Base-by-base conservation (phyloP, 2,888 invertebrate genomes). In the Cantharis rufa region DNA sequence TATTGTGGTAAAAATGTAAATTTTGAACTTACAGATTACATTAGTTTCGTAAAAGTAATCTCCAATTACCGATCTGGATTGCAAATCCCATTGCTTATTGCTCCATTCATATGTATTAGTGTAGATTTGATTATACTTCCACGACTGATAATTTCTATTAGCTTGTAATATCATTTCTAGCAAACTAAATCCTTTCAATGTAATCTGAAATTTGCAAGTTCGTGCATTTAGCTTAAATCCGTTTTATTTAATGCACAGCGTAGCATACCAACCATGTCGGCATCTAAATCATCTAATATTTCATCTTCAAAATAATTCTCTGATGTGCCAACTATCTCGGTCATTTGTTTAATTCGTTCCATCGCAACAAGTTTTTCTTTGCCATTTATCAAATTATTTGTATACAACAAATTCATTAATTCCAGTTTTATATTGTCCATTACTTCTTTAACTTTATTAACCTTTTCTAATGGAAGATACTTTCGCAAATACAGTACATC, bases 401-500 rank as follows among this genome's bases (percentile, higher is more conserved):
- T 24, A 24, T 75, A 66, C 13, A 75, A 5, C 61, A 72, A 15
- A 15, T 48, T 13, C 24, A 48, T 18, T n/a, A 78, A 24, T 48
- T 78, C 75, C 13, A 15, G 4, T 64, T 78, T 76, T 62, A 78
- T 32, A 18, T 73, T 64, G 15, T 62, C 24, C 27, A 78, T 69
- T 21, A 78, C 61, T 10, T 68, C 69, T 18, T 73, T 70, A 5
- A 76, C 64, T 63, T 70, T 16, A 5, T 10, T 15, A 15, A 15
- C 32, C 13, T 71, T 75, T 61, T n/a, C 11, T 7, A 9, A 11
- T 16, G 76, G 78, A 11, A 84, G 81, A 16, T 81, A 82, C 73
- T 80, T 81, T 69, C 84, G 74, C 0, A 85, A 79, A 70, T 84
- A 86, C 32, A 82, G 81, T 9, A 82, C 76, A 81, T 86, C 84